Percentiles rank a stretch among this genome's conserved stretches.
phyloP scores from a whole-genome alignment of 2,888 invertebrate species.

The Harpagoxenus sublaevis region DNA sequence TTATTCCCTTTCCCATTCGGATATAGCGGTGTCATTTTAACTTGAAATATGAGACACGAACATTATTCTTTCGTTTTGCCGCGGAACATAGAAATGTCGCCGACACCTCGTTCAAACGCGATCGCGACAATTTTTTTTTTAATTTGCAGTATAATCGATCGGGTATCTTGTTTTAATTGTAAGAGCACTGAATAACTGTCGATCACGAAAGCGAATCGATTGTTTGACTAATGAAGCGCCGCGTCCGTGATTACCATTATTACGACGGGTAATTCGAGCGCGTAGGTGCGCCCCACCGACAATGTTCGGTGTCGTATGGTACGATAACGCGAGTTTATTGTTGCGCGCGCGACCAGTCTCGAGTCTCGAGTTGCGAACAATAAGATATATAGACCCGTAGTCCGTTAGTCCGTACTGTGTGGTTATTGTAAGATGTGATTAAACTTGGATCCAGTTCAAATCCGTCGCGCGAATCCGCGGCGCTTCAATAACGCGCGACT shows the following conservation, averaged over 20 bases:
- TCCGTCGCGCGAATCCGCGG: background rate
- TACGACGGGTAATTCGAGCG: slow-evolving; percentile 42
- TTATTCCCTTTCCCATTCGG: background rate
- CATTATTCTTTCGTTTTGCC: background rate
- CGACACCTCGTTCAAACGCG: background rate
- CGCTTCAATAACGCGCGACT: background rate
- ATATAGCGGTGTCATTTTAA: background rate
- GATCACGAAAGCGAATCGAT: slow-evolving; percentile 21
- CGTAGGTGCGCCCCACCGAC: slow-evolving; percentile 6
- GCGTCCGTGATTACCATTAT: slow-evolving; percentile 36
- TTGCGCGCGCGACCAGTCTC: slow-evolving; percentile 10
- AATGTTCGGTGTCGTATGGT: slow-evolving; percentile 29
- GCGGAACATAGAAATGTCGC: background rate
- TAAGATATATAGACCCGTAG: slow-evolving; percentile 18
- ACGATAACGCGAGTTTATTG: slow-evolving; percentile 44
- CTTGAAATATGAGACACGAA: background rate
- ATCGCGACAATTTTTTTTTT: too few relatives aligned
- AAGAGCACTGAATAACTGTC: slow-evolving; percentile 1
- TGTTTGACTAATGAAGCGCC: slow-evolving; percentile 40
- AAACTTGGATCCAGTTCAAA: slow-evolving; percentile 36
- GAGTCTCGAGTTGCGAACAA: slow-evolving; percentile 34
- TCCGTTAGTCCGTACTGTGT: too few relatives aligned
- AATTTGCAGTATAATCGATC: background rate
- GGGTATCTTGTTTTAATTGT: slow-evolving; percentile 9
- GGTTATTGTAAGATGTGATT: slow-evolving; percentile 33